phyloP scores from a whole-genome alignment of 2,888 invertebrate genomes.

The Onthophagus sagittarius region DNA sequence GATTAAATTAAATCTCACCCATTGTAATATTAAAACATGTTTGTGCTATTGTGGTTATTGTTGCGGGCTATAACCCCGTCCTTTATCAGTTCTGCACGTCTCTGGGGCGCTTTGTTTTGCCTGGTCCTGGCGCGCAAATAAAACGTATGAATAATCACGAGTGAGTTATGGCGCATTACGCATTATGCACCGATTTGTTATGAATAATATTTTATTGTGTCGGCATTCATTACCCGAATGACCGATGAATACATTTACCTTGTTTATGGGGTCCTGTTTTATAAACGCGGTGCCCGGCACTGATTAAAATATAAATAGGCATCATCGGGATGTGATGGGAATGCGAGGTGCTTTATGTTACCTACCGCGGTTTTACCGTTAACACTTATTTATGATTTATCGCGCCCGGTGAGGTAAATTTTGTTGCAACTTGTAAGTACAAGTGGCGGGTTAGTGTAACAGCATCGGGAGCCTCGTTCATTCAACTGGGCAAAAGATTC shows the following conservation, averaged over 20 bases:
- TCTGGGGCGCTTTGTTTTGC: conserved; percentile 38
- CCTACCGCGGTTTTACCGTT: neutral
- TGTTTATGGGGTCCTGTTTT: neutral
- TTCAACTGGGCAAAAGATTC: neutral
- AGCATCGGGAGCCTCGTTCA: neutral
- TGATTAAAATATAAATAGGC: neutral
- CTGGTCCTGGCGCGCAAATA: conserved; percentile 31
- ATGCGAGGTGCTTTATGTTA: neutral
- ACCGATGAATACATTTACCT: neutral
- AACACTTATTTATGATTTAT: neutral
- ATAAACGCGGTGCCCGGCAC: neutral
- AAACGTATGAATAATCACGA: conserved; percentile 36
- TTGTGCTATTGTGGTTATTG: conserved; percentile 45
- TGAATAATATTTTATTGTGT: conserved; percentile 22
- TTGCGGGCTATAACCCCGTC: conserved; percentile 41
- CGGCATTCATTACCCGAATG: neutral
- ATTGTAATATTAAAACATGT: conserved; percentile 48
- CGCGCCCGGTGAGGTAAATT: neutral
- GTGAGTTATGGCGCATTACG: conserved; percentile 35
- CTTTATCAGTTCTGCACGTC: conserved; percentile 43
- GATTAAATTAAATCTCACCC: conserved; percentile 47
- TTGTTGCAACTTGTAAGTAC: neutral
- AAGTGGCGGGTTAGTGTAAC: neutral
- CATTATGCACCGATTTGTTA: conserved; percentile 26
- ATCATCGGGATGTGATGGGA: neutral